These are phyloP conservation scores for Coelogynopora nodosa DNA, from an alignment of 2,888 invertebrate species.

Conservation along the genomic window DNA sequence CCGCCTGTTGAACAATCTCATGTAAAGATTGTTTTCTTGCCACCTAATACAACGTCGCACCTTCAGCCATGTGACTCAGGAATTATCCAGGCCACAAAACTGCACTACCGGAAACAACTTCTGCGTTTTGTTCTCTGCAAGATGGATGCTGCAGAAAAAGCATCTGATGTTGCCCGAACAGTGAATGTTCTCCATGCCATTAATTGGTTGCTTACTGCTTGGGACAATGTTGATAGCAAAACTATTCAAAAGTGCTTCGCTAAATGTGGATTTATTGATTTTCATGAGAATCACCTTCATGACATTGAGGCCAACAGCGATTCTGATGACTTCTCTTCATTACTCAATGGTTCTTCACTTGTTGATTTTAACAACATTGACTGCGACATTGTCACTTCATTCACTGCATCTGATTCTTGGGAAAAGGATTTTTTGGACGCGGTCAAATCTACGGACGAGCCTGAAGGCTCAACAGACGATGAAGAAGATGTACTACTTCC, in stretches of 20 bases:
- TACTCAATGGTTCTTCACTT: too few species aligned
- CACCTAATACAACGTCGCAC: too few species aligned
- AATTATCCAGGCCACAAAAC: too few species aligned
- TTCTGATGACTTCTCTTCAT: too few species aligned
- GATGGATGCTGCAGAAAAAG: neutral
- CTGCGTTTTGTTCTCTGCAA: neutral
- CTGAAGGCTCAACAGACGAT: neutral
- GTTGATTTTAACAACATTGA: too few species aligned
- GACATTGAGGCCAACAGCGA: neutral
- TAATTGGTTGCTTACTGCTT: neutral
- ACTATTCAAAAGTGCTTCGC: neutral
- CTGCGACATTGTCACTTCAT: too few species aligned
- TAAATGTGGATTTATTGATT: neutral
- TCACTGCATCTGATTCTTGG: too few species aligned
- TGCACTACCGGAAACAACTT: neutral
- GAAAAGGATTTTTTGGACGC: too few species aligned
- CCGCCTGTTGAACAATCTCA: too few species aligned
- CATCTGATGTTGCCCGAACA: neutral
- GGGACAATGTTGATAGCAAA: neutral
- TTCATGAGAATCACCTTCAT: neutral
- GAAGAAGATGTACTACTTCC: neutral
- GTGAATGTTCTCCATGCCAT: neutral
- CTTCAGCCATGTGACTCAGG: too few species aligned
- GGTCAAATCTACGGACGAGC: neutral
- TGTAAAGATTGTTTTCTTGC: too few species aligned